phyloP scores from a whole-genome alignment of 2,888 invertebrate genomes.

The Neoitamus cyanurus region DNA sequence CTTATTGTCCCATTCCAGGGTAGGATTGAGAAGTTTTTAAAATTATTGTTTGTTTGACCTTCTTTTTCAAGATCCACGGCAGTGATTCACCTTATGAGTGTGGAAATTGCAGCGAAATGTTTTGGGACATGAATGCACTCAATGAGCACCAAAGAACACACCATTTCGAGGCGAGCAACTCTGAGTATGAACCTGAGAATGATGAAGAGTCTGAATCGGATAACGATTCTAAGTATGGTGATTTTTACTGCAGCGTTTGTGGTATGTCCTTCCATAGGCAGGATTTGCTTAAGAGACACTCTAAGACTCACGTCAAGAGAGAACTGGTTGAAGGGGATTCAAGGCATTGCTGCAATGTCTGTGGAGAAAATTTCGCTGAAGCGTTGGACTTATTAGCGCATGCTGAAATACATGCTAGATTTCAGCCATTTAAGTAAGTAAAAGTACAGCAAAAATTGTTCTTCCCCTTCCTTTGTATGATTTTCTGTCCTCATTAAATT shows the following conservation, averaged over 20 bases:
- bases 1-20: constrained; percentile 78
- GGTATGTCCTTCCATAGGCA: constrained; percentile 83
- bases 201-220: constrained; percentile 69
- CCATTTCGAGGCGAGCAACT: constrained; percentile 69
- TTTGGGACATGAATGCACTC: constrained; percentile 75
- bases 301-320: constrained; percentile 66
- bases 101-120: constrained; percentile 82
- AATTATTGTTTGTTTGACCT: neutral
- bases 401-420: constrained; percentile 80
- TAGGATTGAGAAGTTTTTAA: constrained; percentile 56
- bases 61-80: constrained; percentile 73
- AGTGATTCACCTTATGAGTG: constrained; percentile 85
- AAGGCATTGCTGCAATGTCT: constrained; percentile 80
- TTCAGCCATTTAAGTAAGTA: constrained; percentile 67
- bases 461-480: neutral
- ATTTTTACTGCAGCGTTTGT: constrained; percentile 77
- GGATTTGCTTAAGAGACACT: constrained; percentile 79
- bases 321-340: constrained; percentile 47
- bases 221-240: constrained; percentile 71
- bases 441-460: neutral
- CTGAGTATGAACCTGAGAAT: constrained; percentile 64
- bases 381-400: constrained; percentile 81
- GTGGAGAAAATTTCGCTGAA: constrained; percentile 82
- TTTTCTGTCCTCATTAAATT: neutral
- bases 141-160: constrained; percentile 73